A percentile compares a stretch with the other conserved stretches of the same genome.
Conservation (phyloP, 2,797 vertebrate species). For the Alectoris magna region DNA sequence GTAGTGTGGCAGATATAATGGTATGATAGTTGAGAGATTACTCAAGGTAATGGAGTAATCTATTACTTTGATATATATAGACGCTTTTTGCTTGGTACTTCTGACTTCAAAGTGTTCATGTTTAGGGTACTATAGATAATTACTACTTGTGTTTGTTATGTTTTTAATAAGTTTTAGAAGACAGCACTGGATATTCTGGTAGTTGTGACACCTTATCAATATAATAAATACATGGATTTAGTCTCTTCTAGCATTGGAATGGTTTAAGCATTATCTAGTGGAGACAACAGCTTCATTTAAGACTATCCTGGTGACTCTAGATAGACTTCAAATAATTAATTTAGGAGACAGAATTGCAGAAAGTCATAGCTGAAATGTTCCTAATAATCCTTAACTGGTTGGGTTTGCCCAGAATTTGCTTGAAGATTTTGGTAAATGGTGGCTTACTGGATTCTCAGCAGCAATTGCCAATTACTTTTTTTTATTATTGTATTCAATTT, state of each 20-base stretch:
- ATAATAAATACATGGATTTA: neutral
- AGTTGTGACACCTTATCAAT: constrained; percentile 24
- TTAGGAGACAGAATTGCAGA: neutral
- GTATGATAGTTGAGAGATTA: constrained; percentile 4
- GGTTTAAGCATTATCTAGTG: constrained; percentile 1
- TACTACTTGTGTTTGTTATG: neutral
- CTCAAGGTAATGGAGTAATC: constrained; percentile 5
- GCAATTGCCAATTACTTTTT: neutral
- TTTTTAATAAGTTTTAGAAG: constrained; percentile 7
- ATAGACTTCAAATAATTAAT: constrained; percentile 9
- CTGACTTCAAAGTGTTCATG: constrained; percentile 6
- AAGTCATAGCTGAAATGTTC: constrained; percentile 17
- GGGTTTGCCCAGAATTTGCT: neutral
- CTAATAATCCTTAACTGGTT: neutral
- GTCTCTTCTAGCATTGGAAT: neutral
- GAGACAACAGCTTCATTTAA: neutral
- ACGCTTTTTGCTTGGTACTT: constrained; percentile 14
- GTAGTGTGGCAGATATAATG: neutral
- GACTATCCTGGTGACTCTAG: neutral
- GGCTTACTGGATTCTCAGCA: neutral
- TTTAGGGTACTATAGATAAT: constrained; percentile 20
- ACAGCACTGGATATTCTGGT: constrained; percentile 4
- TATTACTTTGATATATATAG: constrained; percentile 22
- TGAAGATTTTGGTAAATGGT: constrained; percentile 28
- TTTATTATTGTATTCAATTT: constrained; percentile 2